These are phyloP conservation scores for Ceratosolen fusciceps DNA, from an alignment of 1,140 invertebrate species.

Conservation along the genomic window DNA sequence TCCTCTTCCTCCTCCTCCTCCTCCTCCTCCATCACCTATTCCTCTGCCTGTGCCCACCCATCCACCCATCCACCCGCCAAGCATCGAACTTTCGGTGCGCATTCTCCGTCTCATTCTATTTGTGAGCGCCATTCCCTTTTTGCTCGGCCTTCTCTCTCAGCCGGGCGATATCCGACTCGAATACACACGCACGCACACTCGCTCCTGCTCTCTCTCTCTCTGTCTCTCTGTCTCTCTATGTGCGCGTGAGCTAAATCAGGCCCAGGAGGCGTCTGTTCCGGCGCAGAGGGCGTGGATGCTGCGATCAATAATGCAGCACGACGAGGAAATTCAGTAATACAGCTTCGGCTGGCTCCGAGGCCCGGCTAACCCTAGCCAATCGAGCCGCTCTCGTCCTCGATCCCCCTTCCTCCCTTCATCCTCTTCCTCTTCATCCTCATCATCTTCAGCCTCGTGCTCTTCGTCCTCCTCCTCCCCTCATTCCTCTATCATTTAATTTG, in stretches of 20 bases:
- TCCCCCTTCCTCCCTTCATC: too few species aligned
- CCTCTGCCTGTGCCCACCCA: background rate
- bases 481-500: too few species aligned
- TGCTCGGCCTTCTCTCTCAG: background rate
- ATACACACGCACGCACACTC: background rate
- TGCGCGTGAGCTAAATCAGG: constrained; percentile 48
- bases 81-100: constrained; percentile 4
- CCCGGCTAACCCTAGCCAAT: background rate
- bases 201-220: background rate
- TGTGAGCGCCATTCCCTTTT: constrained; percentile 17
- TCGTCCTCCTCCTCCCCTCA: too few species aligned
- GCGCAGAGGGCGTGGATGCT: constrained; percentile 51
- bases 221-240: background rate
- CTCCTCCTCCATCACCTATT: too few species aligned
- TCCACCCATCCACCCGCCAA: background rate
- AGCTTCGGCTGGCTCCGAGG: background rate
- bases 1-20: too few species aligned
- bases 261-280: constrained; percentile 50
- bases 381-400: background rate
- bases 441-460: too few species aligned
- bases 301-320: constrained; percentile 57
- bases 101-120: constrained; percentile 30
- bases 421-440: too few species aligned
- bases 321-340: constrained; percentile 46
- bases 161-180: background rate